Percentiles rank a stretch among this genome's conserved stretches.
phyloP scores from a whole-genome alignment of 2,888 invertebrate species.

The Meiosimyza platycephala region DNA sequence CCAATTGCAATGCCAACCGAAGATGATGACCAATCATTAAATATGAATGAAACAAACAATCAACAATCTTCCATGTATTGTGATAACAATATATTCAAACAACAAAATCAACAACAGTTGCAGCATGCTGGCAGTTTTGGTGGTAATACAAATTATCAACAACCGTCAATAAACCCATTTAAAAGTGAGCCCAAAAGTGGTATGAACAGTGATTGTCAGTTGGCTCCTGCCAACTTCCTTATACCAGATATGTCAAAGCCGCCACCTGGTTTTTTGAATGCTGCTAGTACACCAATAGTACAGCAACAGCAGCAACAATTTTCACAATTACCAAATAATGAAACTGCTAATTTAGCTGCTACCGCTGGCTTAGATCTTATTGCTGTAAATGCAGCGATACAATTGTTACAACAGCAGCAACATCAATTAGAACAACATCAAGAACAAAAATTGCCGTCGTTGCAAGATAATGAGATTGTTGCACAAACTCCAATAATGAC shows the following conservation, averaged over 20 bases:
- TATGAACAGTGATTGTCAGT: slow-evolving; percentile 38
- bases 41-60: slow-evolving; percentile 38
- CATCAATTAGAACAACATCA: slow-evolving; percentile 30
- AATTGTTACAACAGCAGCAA: slow-evolving; percentile 53
- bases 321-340: slow-evolving; percentile 18
- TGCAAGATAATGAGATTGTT: slow-evolving; percentile 29
- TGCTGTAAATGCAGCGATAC: slow-evolving; percentile 56
- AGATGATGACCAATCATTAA: slow-evolving; percentile 45
- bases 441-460: slow-evolving; percentile 31
- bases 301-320: slow-evolving; percentile 39
- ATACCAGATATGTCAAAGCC: slow-evolving; percentile 89
- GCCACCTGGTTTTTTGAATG: slow-evolving; percentile 78
- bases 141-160: slow-evolving; percentile 38
- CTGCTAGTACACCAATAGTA: neutral
- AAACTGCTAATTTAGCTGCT: slow-evolving; percentile 4
- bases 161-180: slow-evolving; percentile 59
- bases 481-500: slow-evolving; percentile 55
- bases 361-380: slow-evolving; percentile 47
- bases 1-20: slow-evolving; percentile 62
- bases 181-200: slow-evolving; percentile 69
- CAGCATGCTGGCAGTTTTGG: slow-evolving; percentile 39
- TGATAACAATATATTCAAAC: slow-evolving; percentile 67
- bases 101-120: slow-evolving; percentile 55
- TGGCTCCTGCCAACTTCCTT: slow-evolving; percentile 70
- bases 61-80: slow-evolving; percentile 49